A percentile compares a stretch with the other conserved stretches of the same genome.
These are phyloP conservation scores for Pristiophorus japonicus DNA, from an alignment of 2,113 vertebrate species.

Conservation along the genomic window DNA sequence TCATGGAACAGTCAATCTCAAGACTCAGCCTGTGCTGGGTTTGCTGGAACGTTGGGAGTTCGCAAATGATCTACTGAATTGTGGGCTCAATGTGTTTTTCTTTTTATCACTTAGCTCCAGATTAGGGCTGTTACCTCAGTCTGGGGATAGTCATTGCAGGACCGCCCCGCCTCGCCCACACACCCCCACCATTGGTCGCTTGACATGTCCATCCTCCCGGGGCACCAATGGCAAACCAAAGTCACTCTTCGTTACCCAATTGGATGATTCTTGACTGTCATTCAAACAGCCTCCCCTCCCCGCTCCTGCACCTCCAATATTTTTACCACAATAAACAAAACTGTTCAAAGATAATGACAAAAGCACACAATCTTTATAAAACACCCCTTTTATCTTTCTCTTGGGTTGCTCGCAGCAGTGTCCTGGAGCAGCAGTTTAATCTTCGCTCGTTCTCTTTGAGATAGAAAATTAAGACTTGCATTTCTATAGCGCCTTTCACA, in stretches of 20 bases:
- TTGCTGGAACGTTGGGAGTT: neutral
- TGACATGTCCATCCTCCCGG: neutral
- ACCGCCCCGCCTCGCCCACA: neutral
- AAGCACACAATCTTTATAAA: neutral
- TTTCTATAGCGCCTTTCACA: neutral
- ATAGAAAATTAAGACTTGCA: neutral
- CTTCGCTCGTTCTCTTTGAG: neutral
- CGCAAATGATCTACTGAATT: neutral
- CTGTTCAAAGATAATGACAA: neutral
- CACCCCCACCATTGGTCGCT: neutral
- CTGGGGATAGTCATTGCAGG: neutral
- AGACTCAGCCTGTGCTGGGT: neutral
- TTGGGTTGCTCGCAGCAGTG: neutral
- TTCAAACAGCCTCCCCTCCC: neutral
- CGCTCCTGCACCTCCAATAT: neutral
- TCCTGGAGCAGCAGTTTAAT: neutral
- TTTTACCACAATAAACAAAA: neutral
- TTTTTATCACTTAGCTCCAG: neutral
- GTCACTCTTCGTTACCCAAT: neutral
- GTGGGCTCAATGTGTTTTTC: neutral
- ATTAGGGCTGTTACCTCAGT: neutral
- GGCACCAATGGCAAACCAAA: neutral
- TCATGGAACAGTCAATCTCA: neutral
- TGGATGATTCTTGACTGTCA: neutral
- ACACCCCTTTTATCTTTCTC: neutral